Base-by-base conservation (phyloP, 1,140 invertebrate genomes). In the Leptopilina clavipes region DNA sequence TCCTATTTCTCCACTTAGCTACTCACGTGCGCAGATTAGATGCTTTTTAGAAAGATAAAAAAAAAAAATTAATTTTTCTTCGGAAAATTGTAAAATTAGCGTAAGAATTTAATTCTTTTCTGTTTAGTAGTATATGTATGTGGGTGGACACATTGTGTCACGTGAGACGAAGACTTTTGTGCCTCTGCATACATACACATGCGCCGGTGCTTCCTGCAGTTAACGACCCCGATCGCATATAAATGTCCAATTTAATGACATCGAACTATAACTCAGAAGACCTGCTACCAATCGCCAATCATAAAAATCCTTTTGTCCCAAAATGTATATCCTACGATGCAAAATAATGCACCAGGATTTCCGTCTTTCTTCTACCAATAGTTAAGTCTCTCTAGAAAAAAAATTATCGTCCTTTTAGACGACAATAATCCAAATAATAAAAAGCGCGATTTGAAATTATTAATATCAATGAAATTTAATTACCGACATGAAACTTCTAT, bases 151-250 rank as follows among this genome's bases (percentile, higher is more conserved):
- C 14, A 43, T 19, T 75, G 43, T 74, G 79, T 75, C 78, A 78
- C 77, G 78, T 73, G 79, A 76, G 77, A 77, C 73, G 79, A 79
- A 76, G 72, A 79, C 75, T 74, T 40, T 14, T n/a, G 59, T 9
- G 17, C 22, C 43, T 31, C 31, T 54, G 25, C 14, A 12, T 22
- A 76, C 79, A 76, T 82, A 81, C 75, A 82, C 81, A 78, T 76
- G 83, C 81, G 79, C 77, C 80, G 84, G 80, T 82, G 86, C 86
- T 89, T 89, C 87, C 86, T 89, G 86, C 86, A 87, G 86, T 89
- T 87, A 88, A 89, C 86, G 87, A 88, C 86, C 87, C 82, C 86
- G 82, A 89, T 89, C 83, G 86, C 82, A 85, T 85, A 86, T 86
- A 87, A 86, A 86, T 86, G 85, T 80, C 77, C 80, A 80, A 81